A percentile compares a stretch with the other conserved stretches of the same genome.
phyloP scores from a whole-genome alignment of 2,888 invertebrate species.

The Tethea ocularis region DNA sequence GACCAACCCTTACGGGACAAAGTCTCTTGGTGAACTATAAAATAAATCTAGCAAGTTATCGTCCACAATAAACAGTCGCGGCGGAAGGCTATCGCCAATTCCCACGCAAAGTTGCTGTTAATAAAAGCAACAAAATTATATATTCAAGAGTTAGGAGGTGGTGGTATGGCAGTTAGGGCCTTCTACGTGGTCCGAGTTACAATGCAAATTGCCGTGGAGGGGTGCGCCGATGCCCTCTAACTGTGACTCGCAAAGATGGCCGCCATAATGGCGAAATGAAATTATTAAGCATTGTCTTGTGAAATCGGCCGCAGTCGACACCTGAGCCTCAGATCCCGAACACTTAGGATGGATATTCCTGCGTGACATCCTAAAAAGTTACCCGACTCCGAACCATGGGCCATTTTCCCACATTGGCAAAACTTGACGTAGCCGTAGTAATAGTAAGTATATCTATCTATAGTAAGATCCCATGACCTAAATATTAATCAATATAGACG shows the following conservation, averaged over 20 bases:
- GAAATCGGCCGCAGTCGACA: conserved; percentile 83
- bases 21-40: conserved; percentile 75
- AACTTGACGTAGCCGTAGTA: too few species aligned
- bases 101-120: conserved; percentile 83
- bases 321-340: conserved; percentile 72
- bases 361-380: conserved; percentile 21
- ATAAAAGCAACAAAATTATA: conserved; percentile 84
- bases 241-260: conserved; percentile 83
- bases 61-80: conserved; percentile 79
- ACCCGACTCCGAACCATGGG: background rate
- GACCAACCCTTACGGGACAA: conserved; percentile 69
- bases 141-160: conserved; percentile 83
- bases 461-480: too few species aligned
- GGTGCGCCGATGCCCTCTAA: conserved; percentile 81
- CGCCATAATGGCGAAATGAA: conserved; percentile 83
- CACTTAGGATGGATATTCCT: conserved; percentile 67
- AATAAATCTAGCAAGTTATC: conserved; percentile 82
- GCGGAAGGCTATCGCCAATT: conserved; percentile 81
- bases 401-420: too few species aligned
- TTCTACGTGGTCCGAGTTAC: conserved; percentile 83
- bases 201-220: conserved; percentile 83
- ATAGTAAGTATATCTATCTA: too few species aligned
- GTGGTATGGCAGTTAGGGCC: conserved; percentile 79
- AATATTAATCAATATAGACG: too few species aligned
- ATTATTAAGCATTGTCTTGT: conserved; percentile 84